Percentiles rank a stretch among this genome's conserved stretches.
Evolutionary conservation across 1,140 invertebrate genomes (phyloP).

Genomic region (Habropoda laboriosa): DNA sequence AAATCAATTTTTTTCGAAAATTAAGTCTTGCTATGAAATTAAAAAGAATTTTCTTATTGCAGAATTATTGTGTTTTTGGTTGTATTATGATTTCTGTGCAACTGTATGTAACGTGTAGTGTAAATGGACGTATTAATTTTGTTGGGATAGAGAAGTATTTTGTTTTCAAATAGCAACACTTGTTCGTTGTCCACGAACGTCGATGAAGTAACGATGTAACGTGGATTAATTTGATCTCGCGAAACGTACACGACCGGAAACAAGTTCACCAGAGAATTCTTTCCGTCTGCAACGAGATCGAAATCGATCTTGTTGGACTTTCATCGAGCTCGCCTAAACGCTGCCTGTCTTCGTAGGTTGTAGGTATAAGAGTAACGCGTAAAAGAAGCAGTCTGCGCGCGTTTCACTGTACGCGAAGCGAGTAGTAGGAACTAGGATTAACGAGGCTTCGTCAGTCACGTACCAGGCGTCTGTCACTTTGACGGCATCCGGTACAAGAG

Average conservation of each 20-base stretch:
- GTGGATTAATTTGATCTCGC: conserved; percentile 73
- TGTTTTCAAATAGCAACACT: neutral
- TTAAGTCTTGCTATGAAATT: no score
- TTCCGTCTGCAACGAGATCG: conserved; percentile 50
- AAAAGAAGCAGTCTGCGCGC: neutral
- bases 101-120: no score
- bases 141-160: no score
- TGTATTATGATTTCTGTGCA: no score
- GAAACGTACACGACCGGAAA: conserved; percentile 46
- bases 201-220: conserved; percentile 66
- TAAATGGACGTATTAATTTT: no score
- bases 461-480: conserved; percentile 50
- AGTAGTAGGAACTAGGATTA: conserved; percentile 44
- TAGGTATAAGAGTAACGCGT: neutral
- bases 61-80: no score
- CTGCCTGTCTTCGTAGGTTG: conserved; percentile 17
- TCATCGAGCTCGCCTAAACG: conserved; percentile 62
- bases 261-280: conserved; percentile 44
- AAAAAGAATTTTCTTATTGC: no score
- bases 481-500: conserved; percentile 58
- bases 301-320: conserved; percentile 59
- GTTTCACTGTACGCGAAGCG: conserved; percentile 7
- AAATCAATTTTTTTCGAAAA: no score
- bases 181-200: conserved; percentile 26
- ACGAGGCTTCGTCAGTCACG: conserved; percentile 52